Percentiles rank a stretch among this genome's conserved stretches.
Conservation (phyloP, 2,888 invertebrate species). For the Euphydryas editha region DNA sequence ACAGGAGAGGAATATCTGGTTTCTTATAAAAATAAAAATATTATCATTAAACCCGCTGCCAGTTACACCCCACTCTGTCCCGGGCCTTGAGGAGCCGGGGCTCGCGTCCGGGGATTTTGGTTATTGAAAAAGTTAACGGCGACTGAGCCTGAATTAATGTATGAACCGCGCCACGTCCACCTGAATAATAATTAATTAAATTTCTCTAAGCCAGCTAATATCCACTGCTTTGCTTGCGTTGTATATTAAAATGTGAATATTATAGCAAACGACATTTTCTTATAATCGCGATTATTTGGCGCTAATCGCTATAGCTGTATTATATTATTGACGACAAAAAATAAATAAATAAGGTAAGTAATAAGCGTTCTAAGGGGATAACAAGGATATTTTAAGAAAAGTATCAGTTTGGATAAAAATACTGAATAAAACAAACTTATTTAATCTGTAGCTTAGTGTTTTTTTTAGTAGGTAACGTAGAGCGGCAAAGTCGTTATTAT, state of each 20-base stretch:
- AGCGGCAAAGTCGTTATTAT: too few species aligned
- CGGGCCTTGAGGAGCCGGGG: conserved; percentile 14
- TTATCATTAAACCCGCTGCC: conserved; percentile 33
- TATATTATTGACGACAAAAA: too few species aligned
- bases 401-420: too few species aligned
- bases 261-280: too few species aligned
- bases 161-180: conserved; percentile 18
- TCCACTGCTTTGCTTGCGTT: neutral
- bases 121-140: conserved; percentile 66
- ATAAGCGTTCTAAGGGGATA: too few species aligned
- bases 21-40: neutral
- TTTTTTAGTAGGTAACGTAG: too few species aligned
- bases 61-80: conserved; percentile 42
- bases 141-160: conserved; percentile 55
- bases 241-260: neutral
- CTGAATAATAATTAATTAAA: conserved; percentile 4
- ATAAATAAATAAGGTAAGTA: too few species aligned
- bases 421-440: too few species aligned
- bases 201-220: neutral
- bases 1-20: neutral
- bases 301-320: too few species aligned
- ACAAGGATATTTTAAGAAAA: neutral
- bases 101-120: conserved; percentile 50
- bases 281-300: too few species aligned
- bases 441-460: too few species aligned